A percentile compares a stretch with the other conserved stretches of the same genome.
phyloP scores from a whole-genome alignment of 2,797 vertebrate species.

The Borostomias antarcticus region DNA sequence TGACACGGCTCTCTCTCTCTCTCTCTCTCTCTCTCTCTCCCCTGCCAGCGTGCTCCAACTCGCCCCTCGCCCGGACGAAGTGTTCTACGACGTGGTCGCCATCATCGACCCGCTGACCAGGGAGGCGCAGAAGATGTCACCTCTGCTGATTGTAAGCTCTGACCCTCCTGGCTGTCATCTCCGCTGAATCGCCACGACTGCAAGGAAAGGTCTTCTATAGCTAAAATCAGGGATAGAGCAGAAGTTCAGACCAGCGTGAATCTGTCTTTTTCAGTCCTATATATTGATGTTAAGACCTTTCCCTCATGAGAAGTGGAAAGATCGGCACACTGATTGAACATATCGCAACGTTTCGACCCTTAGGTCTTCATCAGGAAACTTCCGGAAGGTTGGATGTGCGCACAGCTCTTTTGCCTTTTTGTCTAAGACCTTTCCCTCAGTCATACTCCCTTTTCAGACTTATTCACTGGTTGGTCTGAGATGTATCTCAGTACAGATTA shows the following conservation, averaged over 20 bases:
- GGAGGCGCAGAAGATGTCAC: conserved; percentile 91
- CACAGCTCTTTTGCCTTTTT: too few species aligned
- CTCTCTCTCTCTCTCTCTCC: conserved; percentile 8
- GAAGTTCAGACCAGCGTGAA: background rate
- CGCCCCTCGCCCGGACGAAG: conserved; percentile 78
- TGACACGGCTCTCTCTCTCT: conserved; percentile 28
- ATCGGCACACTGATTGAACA: too few species aligned
- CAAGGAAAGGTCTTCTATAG: conserved; percentile 3
- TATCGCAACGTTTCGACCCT: too few species aligned
- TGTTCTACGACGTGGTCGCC: conserved; percentile 88
- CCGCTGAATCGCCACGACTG: background rate
- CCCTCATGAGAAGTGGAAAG: background rate
- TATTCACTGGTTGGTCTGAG: too few species aligned
- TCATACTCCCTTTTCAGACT: too few species aligned
- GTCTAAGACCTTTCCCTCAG: too few species aligned
- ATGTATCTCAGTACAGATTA: too few species aligned
- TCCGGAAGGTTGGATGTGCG: too few species aligned
- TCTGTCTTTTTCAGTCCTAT: background rate
- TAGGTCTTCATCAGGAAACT: too few species aligned
- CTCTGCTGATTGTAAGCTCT: conserved; percentile 86
- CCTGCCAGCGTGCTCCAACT: conserved; percentile 83
- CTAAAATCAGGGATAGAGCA: background rate
- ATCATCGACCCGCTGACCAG: conserved; percentile 91
- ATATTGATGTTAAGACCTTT: conserved; percentile 14
- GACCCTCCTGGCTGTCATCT: background rate